Evolutionary conservation across 2,113 vertebrate species (phyloP).

Genomic region (human): DNA sequence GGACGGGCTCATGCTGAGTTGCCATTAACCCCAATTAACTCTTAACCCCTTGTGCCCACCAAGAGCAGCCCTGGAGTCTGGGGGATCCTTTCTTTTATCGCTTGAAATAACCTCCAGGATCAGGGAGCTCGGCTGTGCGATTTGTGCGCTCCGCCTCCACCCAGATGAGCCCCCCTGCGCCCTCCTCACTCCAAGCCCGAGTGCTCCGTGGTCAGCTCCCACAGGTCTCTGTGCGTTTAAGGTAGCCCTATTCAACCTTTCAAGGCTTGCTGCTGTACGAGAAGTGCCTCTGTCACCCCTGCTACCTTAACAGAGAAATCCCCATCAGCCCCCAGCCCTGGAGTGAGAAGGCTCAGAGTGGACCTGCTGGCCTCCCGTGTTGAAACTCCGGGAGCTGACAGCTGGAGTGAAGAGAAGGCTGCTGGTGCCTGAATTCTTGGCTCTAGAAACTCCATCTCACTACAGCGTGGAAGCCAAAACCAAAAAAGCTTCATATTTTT

Average conservation of each 20-base stretch:
- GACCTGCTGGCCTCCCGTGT: constrained; percentile 1
- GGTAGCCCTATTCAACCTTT: background rate
- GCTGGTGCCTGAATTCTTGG: background rate
- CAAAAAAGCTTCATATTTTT: background rate
- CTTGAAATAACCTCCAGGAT: background rate
- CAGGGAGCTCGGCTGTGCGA: background rate
- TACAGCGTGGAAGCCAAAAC: no score
- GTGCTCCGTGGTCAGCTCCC: background rate
- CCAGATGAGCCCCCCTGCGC: accelerated
- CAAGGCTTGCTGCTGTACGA: background rate
- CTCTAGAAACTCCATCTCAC: background rate
- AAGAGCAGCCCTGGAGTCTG: background rate
- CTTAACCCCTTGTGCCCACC: background rate
- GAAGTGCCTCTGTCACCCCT: background rate
- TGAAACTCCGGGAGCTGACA: constrained; percentile 16
- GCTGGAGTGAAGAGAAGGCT: background rate
- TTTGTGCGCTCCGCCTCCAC: accelerated
- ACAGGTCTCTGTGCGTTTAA: background rate
- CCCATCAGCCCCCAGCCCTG: background rate
- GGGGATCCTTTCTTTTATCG: accelerated
- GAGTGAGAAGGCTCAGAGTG: background rate
- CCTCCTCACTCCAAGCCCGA: no score
- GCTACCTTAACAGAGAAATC: background rate
- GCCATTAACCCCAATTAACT: constrained; percentile 61
- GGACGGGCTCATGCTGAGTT: background rate